Conservation (phyloP, 2,888 invertebrate genomes). For the Drosophila kokeensis region DNA sequence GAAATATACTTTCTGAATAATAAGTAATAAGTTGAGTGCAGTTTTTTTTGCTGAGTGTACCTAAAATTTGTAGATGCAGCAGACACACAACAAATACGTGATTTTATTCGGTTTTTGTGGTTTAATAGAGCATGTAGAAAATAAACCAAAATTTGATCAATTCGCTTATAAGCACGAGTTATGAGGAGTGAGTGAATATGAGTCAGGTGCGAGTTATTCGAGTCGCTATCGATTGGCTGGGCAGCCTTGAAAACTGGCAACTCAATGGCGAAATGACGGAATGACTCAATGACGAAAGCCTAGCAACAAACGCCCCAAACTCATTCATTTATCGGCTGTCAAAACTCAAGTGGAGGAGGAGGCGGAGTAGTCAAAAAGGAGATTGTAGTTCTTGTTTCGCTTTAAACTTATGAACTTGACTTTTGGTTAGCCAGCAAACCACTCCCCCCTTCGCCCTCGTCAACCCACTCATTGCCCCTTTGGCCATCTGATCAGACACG, state of each 20-base stretch:
- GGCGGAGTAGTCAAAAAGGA: slow-evolving; percentile 1
- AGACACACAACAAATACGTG: slow-evolving; percentile 62
- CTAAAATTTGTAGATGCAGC: background rate
- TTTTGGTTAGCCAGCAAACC: slow-evolving; percentile 59
- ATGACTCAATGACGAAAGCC: slow-evolving; percentile 42
- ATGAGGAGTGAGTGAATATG: background rate
- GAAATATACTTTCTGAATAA: background rate
- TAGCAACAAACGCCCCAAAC: slow-evolving; percentile 32
- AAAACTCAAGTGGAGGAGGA: slow-evolving; percentile 29
- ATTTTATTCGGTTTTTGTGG: slow-evolving; percentile 50
- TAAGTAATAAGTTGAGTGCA: background rate
- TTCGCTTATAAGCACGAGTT: slow-evolving; percentile 43
- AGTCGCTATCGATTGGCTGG: slow-evolving; percentile 53
- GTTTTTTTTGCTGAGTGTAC: background rate
- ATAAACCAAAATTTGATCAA: slow-evolving; percentile 70
- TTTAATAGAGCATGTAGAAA: slow-evolving; percentile 60
- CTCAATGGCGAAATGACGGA: slow-evolving; percentile 34
- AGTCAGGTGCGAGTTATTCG: slow-evolving; percentile 34
- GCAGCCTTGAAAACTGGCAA: slow-evolving; percentile 50
- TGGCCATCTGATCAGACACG: slow-evolving; percentile 58
- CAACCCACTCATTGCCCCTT: background rate
- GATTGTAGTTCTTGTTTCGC: slow-evolving; percentile 33
- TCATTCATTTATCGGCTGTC: slow-evolving; percentile 60
- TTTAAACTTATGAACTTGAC: slow-evolving; percentile 79
- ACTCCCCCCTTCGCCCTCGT: background rate